phyloP scores from a whole-genome alignment of 1,140 invertebrate species.

The Whitmania pigra region DNA sequence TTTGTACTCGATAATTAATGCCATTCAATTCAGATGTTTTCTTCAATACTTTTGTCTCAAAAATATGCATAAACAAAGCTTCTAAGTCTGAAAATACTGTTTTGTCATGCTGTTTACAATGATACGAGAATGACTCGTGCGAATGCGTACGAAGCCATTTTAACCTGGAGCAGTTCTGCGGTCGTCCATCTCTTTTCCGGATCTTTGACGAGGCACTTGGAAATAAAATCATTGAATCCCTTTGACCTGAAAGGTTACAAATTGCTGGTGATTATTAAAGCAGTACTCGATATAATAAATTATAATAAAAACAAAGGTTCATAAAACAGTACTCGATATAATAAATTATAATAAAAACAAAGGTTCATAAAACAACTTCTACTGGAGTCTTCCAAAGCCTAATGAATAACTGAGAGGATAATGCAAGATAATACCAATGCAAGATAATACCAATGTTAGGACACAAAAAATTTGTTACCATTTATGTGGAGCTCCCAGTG shows the following conservation, averaged over 20 bases:
- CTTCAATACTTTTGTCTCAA: no score
- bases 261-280: background rate
- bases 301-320: background rate
- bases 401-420: no score
- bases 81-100: constrained; percentile 2
- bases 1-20: no score
- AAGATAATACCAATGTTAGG: no score
- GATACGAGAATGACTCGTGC: background rate
- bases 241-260: constrained; percentile 48
- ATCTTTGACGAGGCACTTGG: constrained; percentile 81
- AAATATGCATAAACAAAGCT: no score
- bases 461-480: constrained; percentile 43
- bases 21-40: no score
- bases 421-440: no score
- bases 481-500: constrained; percentile 53
- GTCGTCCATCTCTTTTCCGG: constrained; percentile 70
- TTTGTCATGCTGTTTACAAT: no score
- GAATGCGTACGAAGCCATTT: background rate
- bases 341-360: background rate
- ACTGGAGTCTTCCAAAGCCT: no score
- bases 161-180: constrained; percentile 63
- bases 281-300: background rate
- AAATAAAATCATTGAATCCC: constrained; percentile 86
- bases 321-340: background rate
- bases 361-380: background rate